Base-by-base conservation (phyloP, 53 echinoderm and acorn worm species). In the Hippasteria phrygiana region DNA sequence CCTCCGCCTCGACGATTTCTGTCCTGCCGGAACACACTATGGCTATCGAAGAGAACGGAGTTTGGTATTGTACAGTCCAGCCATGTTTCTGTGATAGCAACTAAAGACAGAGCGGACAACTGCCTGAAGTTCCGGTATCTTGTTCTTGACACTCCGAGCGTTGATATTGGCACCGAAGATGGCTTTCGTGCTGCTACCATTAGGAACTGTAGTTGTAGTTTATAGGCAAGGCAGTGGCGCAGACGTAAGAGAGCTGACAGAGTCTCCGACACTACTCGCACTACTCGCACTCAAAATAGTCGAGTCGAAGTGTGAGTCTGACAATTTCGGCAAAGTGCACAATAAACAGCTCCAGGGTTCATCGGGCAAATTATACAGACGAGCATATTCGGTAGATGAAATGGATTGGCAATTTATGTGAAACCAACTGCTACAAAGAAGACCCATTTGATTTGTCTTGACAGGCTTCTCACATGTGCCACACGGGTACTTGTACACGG, bases 1-100 rank as follows among this genome's bases (percentile, higher is more conserved):
- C 73, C 73, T 42, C 59, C 36, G 22, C 73, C 73, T 14, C 26
- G 73, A 8, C 73, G 42, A 72, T 43, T 72, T 20, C 73, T 40
- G 41, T 72, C 73, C 43, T 72, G 39, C 1, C 73, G 40, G n/a
- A 72, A 42, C 5, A 72, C 73, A 6, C n/a, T 41, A 38, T 72
- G 42, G 14, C 13, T 72, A 11, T 78, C 55, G 14, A 55, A 35
- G 20, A 78, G 14, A 17, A 31, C 51, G 8, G 78, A 54, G 78
- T 64, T 43, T 5, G 83, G 83, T 40, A 83, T 83, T 20, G 83
- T 22, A 9, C 66, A 43, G 24, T 83, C 83, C 27, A 83, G 42
- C 83, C 83, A 83, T 22, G 83, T 83, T 65, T 66, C 83, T 9
- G 67, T 66, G 24, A 83, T 45, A 24, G 67, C 65, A 36, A 83